Conservation (phyloP, 2,888 invertebrate species). For the Sphaeridia pumilis region DNA sequence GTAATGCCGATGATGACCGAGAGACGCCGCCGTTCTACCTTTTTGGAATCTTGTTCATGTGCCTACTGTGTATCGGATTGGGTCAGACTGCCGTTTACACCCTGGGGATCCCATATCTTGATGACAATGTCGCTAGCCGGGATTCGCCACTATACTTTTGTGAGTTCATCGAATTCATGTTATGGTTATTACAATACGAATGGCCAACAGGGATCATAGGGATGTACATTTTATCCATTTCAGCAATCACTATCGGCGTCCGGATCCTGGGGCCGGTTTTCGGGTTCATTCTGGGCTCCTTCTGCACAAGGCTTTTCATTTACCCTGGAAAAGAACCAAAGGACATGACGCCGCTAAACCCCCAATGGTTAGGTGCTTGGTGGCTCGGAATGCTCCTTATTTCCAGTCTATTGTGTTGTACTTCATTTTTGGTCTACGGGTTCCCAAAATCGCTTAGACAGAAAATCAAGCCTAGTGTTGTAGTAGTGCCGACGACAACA, state of each 20-base stretch:
- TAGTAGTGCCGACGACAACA: background rate
- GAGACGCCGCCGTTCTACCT: constrained; percentile 44
- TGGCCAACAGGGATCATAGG: background rate
- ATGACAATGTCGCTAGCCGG: constrained; percentile 82
- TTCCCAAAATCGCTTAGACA: constrained; percentile 63
- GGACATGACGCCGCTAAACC: constrained; percentile 20
- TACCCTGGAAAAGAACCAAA: constrained; percentile 61
- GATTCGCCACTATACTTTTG: constrained; percentile 87
- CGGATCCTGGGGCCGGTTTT: constrained; percentile 80
- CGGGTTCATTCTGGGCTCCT: constrained; percentile 77
- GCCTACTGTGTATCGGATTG: constrained; percentile 75
- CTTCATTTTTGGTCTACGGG: constrained; percentile 78
- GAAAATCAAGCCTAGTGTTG: background rate
- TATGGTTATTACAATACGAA: background rate
- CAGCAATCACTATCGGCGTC: constrained; percentile 83
- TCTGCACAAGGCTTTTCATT: constrained; percentile 77
- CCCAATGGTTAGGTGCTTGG: constrained; percentile 58
- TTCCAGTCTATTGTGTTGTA: constrained; percentile 66
- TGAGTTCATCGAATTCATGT: constrained; percentile 42
- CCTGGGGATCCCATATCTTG: constrained; percentile 83
- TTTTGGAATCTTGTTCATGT: constrained; percentile 75
- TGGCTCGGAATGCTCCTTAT: constrained; percentile 86
- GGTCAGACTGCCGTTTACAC: constrained; percentile 88
- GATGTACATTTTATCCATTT: constrained; percentile 22
- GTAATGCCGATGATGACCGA: constrained; percentile 7